Base-by-base conservation (phyloP, 2,888 invertebrate species). In the Plemyria rubiginata region DNA sequence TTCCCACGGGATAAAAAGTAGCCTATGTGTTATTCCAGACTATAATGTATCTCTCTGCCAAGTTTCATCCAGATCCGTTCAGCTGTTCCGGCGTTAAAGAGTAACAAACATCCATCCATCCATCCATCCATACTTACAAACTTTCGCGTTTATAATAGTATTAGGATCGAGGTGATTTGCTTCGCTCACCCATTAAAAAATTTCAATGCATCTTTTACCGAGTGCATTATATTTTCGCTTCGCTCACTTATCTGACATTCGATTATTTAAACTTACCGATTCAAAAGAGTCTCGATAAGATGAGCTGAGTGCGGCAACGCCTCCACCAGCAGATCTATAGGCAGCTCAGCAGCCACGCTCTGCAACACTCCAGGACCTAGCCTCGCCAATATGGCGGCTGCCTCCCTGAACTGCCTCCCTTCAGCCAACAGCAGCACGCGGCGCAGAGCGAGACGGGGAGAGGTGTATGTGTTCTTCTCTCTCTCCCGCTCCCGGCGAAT, bases 351-450 rank as follows among this genome's bases (percentile, higher is more conserved):
- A 0, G 96, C 95, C 0, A 96, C 95, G 2, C 95, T 94, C 68
- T 96, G 95, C 72, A 98, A 93, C 3, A 97, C 97, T 0, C 96
- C 96, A 45, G 96, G 95, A 4, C 97, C 97, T 15, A 98, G 92
- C 48, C 97, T 94, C 49, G 96, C 94, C 67, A 98, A 94, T 62
- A 98, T 96, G 48, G 96, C 95, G 0, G 98, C 97, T 6, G 98
- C 98, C 81, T 98, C 98, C n/a, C 97, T 92, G 84, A 96, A 98
- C 88, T 98, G 98, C 32, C 96, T 92, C 8, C 97, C 97, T 82
- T 98, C 98, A 73, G 97, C 96, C 72, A 98, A 90, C 57, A 97
- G 93, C 79, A 98, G 94, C 72, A 98, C 94, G 41, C 95, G 93
- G 2, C 96, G 92, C 52, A 96, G 79, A 15, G 95, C 95, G 67